Evolutionary conservation across 2,888 invertebrate genomes (phyloP).

Genomic region (Chironomus tentans): DNA sequence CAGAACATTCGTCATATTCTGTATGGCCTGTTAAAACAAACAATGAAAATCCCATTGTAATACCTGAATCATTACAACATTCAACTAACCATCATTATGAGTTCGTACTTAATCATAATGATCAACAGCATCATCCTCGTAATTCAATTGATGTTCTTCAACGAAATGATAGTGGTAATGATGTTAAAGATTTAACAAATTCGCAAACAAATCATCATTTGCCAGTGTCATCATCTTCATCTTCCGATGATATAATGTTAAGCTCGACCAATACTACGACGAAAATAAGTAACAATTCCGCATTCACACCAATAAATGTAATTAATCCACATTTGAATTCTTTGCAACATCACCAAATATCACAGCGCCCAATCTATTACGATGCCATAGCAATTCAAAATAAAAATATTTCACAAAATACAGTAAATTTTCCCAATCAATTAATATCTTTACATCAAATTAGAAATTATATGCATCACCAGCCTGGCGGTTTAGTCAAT

Average conservation of each 20-base stretch:
- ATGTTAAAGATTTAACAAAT: neutral
- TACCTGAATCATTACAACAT: neutral
- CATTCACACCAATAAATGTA: constrained; percentile 88
- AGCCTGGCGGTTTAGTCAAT: constrained; percentile 64
- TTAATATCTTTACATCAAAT: constrained; percentile 93
- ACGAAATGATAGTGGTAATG: neutral
- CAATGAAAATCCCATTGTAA: neutral
- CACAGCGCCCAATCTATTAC: constrained; percentile 75
- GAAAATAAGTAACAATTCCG: constrained; percentile 54
- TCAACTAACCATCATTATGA: constrained; percentile 32
- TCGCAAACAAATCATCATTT: constrained; percentile 30
- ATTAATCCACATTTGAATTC: constrained; percentile 66
- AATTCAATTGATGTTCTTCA: constrained; percentile 30
- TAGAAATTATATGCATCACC: constrained; percentile 81
- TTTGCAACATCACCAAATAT: constrained; percentile 52
- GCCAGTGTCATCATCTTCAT: constrained; percentile 34
- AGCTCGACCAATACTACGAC: constrained; percentile 29
- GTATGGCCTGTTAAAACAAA: too few relatives aligned
- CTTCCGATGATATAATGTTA: constrained; percentile 33
- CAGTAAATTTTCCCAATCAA: constrained; percentile 78
- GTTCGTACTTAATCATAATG: constrained; percentile 14
- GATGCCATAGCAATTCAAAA: constrained; percentile 79
- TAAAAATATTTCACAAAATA: constrained; percentile 48
- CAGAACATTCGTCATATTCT: neutral
- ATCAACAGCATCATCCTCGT: constrained; percentile 5